These are phyloP conservation scores for Araneus ventricosus DNA, from an alignment of 1,140 invertebrate genomes.

Conservation along the genomic window DNA sequence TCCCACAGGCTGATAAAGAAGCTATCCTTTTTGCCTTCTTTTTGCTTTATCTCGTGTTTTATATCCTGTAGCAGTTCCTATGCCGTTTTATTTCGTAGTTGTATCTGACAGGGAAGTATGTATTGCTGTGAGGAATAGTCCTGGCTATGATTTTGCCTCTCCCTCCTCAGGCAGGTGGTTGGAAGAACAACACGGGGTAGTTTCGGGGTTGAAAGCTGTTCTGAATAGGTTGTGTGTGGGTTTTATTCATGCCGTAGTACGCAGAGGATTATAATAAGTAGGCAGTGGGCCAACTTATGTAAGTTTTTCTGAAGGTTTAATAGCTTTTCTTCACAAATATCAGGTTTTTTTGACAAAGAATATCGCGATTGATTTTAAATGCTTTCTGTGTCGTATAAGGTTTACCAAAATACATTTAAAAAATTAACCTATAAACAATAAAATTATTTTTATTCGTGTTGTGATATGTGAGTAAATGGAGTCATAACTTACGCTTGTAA, in stretches of 20 bases:
- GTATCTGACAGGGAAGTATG: constrained; percentile 57
- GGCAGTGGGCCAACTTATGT: no score
- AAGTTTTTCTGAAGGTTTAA: not conserved
- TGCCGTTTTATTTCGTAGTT: constrained; percentile 59
- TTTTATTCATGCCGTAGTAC: not conserved
- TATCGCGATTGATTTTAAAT: no score
- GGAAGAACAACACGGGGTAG: not conserved
- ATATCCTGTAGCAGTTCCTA: constrained; percentile 55
- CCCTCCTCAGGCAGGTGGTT: not conserved
- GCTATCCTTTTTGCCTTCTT: constrained; percentile 42
- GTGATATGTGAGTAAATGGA: no score
- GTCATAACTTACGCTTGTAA: no score
- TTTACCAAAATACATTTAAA: no score
- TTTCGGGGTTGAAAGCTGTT: not conserved
- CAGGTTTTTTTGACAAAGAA: no score
- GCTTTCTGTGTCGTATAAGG: no score
- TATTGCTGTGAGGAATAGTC: constrained; percentile 62
- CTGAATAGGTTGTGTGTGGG: not conserved
- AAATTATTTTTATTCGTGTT: no score
- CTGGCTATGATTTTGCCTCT: constrained; percentile 14
- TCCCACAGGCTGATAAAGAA: constrained; percentile 70
- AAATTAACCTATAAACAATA: no score
- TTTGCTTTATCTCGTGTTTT: constrained; percentile 59
- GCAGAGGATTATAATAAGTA: not conserved
- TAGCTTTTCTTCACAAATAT: not conserved